Conservation (phyloP, 2,113 vertebrate genomes). For the Heterotilapia buettikoferi region DNA sequence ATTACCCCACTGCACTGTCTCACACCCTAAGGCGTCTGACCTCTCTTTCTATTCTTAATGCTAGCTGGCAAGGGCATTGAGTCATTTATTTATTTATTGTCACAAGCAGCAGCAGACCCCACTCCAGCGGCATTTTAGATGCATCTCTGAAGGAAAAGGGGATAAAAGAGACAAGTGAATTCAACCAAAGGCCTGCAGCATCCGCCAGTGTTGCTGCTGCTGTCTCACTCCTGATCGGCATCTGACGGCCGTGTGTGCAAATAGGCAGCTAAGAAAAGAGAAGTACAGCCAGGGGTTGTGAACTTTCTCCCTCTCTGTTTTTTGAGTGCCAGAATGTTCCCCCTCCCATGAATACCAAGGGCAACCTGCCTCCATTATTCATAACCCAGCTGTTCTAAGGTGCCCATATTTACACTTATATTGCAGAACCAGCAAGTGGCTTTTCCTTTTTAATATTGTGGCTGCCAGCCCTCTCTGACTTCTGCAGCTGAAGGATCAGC, state of each 20-base stretch:
- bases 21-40: neutral
- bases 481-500: conserved; percentile 47
- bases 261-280: conserved; percentile 20
- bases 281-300: conserved; percentile 41
- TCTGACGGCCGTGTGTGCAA: conserved; percentile 36
- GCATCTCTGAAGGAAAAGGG: neutral
- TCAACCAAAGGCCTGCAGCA: conserved; percentile 20
- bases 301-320: conserved; percentile 42
- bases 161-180: conserved; percentile 9
- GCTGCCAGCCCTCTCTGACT: conserved; percentile 39
- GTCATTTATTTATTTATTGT: conserved; percentile 17
- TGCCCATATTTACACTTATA: conserved; percentile 72
- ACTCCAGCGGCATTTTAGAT: conserved; percentile 7
- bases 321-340: conserved; percentile 64
- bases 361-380: conserved; percentile 67
- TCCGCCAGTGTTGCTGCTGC: neutral
- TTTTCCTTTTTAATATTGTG: conserved; percentile 64
- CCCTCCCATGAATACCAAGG: conserved; percentile 71
- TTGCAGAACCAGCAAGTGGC: conserved; percentile 65
- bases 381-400: conserved; percentile 69
- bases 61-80: neutral
- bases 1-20: neutral
- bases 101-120: conserved; percentile 3
- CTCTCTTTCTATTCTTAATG: neutral
- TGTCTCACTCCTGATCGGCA: conserved; percentile 8